Percentiles rank a stretch among this genome's conserved stretches.
Evolutionary conservation across 2,888 invertebrate species (phyloP).

Genomic region (Parnassius apollo): DNA sequence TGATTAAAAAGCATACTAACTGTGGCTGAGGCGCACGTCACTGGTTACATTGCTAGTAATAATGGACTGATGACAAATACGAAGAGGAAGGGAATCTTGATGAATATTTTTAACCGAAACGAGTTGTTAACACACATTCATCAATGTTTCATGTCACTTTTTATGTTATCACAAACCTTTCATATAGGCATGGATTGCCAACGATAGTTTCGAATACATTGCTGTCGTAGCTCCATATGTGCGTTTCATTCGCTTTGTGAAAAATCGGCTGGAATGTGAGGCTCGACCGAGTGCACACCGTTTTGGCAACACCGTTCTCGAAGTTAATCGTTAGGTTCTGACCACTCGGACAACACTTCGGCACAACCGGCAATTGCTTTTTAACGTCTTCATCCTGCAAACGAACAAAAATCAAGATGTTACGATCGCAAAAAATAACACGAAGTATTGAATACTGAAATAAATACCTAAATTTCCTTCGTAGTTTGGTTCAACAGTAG

Average conservation of each 20-base stretch:
- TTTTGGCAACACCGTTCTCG: constrained; percentile 54
- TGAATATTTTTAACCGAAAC: too few relatives aligned
- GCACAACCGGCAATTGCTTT: constrained; percentile 67
- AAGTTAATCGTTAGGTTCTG: constrained; percentile 61
- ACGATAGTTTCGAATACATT: constrained; percentile 78
- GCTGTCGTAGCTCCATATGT: constrained; percentile 67
- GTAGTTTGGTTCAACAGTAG: too few relatives aligned
- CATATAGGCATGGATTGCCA: constrained; percentile 79
- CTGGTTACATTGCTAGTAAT: too few relatives aligned
- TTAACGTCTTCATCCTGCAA: constrained; percentile 58
- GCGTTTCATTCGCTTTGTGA: constrained; percentile 73
- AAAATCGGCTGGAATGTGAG: constrained; percentile 78
- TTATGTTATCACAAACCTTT: constrained; percentile 58
- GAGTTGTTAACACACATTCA: too few relatives aligned
- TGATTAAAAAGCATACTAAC: too few relatives aligned
- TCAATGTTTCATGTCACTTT: too few relatives aligned
- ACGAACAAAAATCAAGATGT: constrained; percentile 51
- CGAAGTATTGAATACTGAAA: too few relatives aligned
- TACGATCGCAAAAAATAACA: constrained; percentile 29
- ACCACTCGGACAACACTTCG: constrained; percentile 78
- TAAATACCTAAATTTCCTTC: too few relatives aligned
- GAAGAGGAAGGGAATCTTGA: too few relatives aligned
- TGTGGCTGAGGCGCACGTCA: too few relatives aligned
- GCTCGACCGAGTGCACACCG: constrained; percentile 54
- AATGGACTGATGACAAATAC: too few relatives aligned